Conservation (phyloP, 2,113 vertebrate species). For the Casuarius casuarius region DNA sequence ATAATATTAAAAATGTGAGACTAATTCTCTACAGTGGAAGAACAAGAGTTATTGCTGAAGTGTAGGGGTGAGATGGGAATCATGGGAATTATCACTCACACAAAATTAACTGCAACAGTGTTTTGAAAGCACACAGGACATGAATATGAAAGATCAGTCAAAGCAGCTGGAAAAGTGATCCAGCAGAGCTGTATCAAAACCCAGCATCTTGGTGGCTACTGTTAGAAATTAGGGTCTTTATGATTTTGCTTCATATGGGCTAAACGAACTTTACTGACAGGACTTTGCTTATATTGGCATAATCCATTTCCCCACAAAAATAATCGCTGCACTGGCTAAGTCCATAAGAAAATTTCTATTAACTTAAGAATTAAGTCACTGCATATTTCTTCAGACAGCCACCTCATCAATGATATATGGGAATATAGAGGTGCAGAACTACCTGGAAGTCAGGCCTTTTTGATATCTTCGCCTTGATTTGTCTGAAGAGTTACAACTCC, state of each 20-base stretch:
- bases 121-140: conserved; percentile 21
- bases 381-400: neutral
- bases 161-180: conserved; percentile 42
- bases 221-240: neutral
- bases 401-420: neutral
- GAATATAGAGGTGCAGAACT: neutral
- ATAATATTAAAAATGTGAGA: conserved; percentile 27
- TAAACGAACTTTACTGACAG: conserved; percentile 13
- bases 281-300: neutral
- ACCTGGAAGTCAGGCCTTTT: neutral
- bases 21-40: conserved; percentile 22
- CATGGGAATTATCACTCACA: conserved; percentile 10
- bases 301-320: neutral
- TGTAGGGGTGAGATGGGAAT: neutral
- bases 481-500: neutral
- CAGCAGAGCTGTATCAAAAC: conserved; percentile 1
- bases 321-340: neutral
- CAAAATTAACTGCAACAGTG: conserved; percentile 18
- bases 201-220: neutral
- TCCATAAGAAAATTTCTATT: neutral
- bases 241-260: neutral
- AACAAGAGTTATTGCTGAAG: conserved; percentile 10
- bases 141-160: conserved; percentile 21
- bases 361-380: neutral
- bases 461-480: neutral